Conservation (phyloP, 2,113 vertebrate species). For the Tapirus terrestris region DNA sequence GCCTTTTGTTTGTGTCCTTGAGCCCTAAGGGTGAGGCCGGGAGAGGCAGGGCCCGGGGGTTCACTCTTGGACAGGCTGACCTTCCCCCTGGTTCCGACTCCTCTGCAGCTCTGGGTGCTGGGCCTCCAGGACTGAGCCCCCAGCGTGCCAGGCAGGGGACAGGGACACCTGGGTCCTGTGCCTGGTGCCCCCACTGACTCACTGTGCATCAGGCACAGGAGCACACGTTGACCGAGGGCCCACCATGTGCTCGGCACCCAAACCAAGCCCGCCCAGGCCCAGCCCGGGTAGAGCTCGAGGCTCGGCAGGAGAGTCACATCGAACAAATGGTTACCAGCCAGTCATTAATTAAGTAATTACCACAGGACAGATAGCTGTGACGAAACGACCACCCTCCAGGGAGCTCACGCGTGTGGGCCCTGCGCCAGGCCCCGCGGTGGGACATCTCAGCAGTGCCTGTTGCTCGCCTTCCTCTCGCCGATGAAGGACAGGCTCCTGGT, state of each 20-base stretch:
- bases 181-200: not conserved
- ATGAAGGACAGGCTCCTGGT: not conserved
- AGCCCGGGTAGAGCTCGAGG: not conserved
- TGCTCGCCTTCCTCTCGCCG: too few species aligned
- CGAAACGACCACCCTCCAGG: not conserved
- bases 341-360: not conserved
- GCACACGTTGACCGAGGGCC: not conserved
- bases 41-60: not conserved
- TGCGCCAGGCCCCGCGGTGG: rapidly evolving
- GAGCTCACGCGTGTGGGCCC: not conserved
- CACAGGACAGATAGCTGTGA: not conserved
- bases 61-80: not conserved
- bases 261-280: not conserved
- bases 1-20: constrained; percentile 45
- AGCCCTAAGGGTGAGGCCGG: not conserved
- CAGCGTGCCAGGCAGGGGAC: not conserved
- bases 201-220: not conserved
- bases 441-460: not conserved
- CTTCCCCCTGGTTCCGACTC: not conserved
- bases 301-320: rapidly evolving
- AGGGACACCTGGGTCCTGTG: not conserved
- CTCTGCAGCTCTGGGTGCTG: not conserved
- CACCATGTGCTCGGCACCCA: not conserved
- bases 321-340: not conserved
- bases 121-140: not conserved